Evolutionary conservation across 2,888 invertebrate species (phyloP).

Genomic region (Lingula anatina): DNA sequence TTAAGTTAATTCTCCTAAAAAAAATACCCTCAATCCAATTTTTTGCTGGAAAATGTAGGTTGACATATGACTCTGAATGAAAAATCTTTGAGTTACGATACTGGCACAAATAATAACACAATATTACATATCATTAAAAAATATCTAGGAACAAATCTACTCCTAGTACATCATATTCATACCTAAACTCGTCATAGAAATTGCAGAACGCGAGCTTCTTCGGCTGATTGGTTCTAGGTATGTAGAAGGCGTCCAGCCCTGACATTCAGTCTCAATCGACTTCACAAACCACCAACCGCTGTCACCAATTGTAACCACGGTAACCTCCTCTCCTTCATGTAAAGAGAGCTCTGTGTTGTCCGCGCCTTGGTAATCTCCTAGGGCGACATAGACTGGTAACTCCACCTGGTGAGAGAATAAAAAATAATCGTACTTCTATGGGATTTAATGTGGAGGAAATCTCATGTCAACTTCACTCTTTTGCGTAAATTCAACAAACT

Average conservation of each 20-base stretch:
- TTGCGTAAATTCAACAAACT: no score
- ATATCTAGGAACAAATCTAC: no score
- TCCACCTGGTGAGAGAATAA: slow-evolving; percentile 6
- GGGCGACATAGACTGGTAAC: slow-evolving; percentile 73
- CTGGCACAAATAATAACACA: no score
- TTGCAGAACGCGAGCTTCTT: slow-evolving; percentile 17
- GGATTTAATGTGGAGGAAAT: background rate
- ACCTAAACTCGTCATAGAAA: slow-evolving; percentile 29
- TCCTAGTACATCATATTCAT: no score
- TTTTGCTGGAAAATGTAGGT: no score
- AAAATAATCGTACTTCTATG: background rate
- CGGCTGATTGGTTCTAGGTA: slow-evolving; percentile 59
- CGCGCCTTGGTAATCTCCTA: slow-evolving; percentile 89
- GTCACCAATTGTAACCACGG: slow-evolving; percentile 85
- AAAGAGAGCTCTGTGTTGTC: slow-evolving; percentile 86
- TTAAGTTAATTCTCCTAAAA: no score
- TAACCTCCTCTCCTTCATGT: slow-evolving; percentile 83
- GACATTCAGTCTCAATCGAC: slow-evolving; percentile 59
- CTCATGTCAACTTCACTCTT: background rate
- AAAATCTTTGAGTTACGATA: no score
- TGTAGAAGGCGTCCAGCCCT: slow-evolving; percentile 90
- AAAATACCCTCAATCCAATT: no score
- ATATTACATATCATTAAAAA: no score
- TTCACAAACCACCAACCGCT: slow-evolving; percentile 97
- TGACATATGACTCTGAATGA: no score